Base-by-base conservation (phyloP, 2,113 vertebrate species). In the Tinamus guttatus region DNA sequence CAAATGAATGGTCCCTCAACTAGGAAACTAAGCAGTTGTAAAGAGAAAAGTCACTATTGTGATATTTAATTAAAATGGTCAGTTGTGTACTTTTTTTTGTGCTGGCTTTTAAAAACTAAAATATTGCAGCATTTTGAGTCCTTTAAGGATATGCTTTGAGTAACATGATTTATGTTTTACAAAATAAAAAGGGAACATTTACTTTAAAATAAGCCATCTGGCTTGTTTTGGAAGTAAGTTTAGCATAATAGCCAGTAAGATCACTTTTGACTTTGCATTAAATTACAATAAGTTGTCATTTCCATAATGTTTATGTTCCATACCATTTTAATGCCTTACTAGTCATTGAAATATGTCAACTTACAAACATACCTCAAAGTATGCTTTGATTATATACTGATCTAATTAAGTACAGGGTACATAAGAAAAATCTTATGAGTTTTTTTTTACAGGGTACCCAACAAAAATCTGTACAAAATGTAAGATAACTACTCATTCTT, bases 391-490 rank as follows among this genome's bases (percentile, higher is more conserved):
- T 94, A 93, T 63, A 87, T 34, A 87, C 25, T 82, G 80, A 94
- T 87, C 82, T 96, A 91, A 63, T 82, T 94, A 91, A 96, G 87
- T 88, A 94, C 5, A 88, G 89, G 74, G 87, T 58, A 97, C 87
- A 80, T 84, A 87, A 95, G 90, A 96, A 96, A 97, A 98, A 89
- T 76, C 94, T 83, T 86, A 96, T 45, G 65, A 49, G 51, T 90
- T 95, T 96, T 90, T 93, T 95, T 91, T 97, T 96, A 97, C 84
- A 96, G 95, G 93, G 94, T 92, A 95, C 90, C 88, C 84, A 94
- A 97, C 96, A 94, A 97, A 98, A 98, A 96, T 97, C 96, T 95
- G 97, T 98, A 98, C 97, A 98, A 98, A 98, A 97, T 95, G 95
- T 97, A 96, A 97, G 97, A 95, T 97, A 97, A 97, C 96, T 93